Evolutionary conservation across 2,113 vertebrate genomes (phyloP).

Genomic region (Ariopsis seemanni): DNA sequence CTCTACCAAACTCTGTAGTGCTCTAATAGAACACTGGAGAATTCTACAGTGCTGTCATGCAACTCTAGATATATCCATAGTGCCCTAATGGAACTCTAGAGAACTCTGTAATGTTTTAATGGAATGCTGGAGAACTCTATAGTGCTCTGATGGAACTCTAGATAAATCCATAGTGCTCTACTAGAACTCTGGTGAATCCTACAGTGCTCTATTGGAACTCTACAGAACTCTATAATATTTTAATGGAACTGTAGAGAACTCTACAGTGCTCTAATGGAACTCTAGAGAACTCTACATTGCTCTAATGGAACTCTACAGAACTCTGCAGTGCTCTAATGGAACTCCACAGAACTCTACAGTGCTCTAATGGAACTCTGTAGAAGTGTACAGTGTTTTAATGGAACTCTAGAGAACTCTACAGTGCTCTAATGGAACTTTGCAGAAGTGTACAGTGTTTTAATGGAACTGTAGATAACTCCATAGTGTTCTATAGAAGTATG

Average conservation of each 20-base stretch:
- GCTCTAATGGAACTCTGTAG: background rate
- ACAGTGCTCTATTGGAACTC: background rate
- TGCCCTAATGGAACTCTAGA: background rate
- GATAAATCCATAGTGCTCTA: background rate
- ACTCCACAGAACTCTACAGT: background rate
- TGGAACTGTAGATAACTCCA: background rate
- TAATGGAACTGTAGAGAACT: background rate
- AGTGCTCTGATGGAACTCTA: background rate
- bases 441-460: background rate
- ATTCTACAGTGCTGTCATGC: background rate
- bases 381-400: background rate
- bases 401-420: background rate
- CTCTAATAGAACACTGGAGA: background rate
- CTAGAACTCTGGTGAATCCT: background rate
- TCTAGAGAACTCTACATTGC: background rate
- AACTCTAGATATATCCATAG: background rate
- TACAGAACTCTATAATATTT: background rate
- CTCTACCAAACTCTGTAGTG: background rate
- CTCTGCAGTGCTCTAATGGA: background rate
- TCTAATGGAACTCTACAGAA: background rate
- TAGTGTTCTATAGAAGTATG: background rate
- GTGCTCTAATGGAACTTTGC: background rate
- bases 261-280: background rate
- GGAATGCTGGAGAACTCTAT: background rate
- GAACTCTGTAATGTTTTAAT: background rate